Percentiles rank a stretch among this genome's conserved stretches.
phyloP scores from a whole-genome alignment of 2,888 invertebrate species.

The Sesamia inferens region DNA sequence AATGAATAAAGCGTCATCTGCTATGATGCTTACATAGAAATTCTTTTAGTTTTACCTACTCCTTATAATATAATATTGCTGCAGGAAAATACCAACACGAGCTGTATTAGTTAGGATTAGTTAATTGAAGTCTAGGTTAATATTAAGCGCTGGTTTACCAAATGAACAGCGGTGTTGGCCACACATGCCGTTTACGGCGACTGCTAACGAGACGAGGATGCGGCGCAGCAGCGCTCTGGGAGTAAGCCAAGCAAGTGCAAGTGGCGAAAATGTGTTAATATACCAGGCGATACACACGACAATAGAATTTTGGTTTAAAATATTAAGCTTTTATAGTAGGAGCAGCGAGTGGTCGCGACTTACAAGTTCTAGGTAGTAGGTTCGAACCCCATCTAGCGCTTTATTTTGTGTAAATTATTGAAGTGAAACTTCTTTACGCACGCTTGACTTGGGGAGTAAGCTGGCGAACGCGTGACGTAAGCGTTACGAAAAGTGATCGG shows the following conservation, averaged over 20 bases:
- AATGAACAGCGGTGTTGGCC: constrained; percentile 47
- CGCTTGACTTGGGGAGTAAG: too few species aligned
- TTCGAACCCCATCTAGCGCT: too few species aligned
- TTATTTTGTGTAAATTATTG: too few species aligned
- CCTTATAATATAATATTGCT: background rate
- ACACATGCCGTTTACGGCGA: constrained; percentile 54
- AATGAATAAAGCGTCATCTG: too few species aligned
- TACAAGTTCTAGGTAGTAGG: too few species aligned
- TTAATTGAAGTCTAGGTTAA: constrained; percentile 49
- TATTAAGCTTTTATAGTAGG: background rate
- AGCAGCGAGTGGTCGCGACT: too few species aligned
- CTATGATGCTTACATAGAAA: too few species aligned
- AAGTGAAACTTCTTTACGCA: too few species aligned
- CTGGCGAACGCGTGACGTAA: too few species aligned
- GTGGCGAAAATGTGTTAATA: constrained; percentile 53
- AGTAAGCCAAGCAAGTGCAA: constrained; percentile 43
- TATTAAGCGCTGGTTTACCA: constrained; percentile 52
- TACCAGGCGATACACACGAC: constrained; percentile 7
- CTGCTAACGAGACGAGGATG: constrained; percentile 49
- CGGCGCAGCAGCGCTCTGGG: constrained; percentile 32
- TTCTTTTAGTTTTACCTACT: too few species aligned
- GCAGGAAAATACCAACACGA: background rate
- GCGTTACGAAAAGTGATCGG: too few species aligned
- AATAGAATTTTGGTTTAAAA: background rate
- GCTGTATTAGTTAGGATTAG: background rate